Evolutionary conservation across 2,113 vertebrate genomes (phyloP).

Genomic region (Tyto alba): DNA sequence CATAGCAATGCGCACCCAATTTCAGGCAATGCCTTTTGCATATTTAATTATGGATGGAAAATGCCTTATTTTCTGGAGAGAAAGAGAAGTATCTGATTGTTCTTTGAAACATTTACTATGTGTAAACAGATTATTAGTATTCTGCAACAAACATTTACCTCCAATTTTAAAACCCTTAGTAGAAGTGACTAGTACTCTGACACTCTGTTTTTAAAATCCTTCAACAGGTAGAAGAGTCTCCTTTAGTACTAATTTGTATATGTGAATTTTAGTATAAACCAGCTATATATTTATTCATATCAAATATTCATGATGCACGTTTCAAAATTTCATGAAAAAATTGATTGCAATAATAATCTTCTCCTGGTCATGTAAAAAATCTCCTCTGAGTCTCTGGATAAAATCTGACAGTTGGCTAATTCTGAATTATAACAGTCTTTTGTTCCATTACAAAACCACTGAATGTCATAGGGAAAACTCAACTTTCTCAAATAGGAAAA

Average conservation of each 20-base stretch:
- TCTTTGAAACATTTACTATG: not conserved
- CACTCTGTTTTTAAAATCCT: not conserved
- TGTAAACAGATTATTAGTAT: not conserved
- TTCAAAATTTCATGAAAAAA: not conserved
- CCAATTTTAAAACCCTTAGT: not conserved
- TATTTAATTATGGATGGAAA: not conserved
- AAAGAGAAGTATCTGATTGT: not conserved
- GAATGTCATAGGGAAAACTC: not conserved
- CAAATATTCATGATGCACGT: slow-evolving; percentile 33
- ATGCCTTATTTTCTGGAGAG: not conserved
- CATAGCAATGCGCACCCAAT: not conserved
- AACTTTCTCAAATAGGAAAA: not conserved
- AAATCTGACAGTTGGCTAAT: not conserved
- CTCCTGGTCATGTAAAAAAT: not conserved
- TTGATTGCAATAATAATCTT: not conserved
- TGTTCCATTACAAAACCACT: not conserved
- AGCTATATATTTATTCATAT: slow-evolving; percentile 16
- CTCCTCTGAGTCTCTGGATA: not conserved
- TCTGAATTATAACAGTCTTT: not conserved
- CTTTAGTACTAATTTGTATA: slow-evolving; percentile 13
- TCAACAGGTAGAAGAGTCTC: not conserved
- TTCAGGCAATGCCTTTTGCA: not conserved
- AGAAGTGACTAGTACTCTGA: not conserved
- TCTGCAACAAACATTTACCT: slow-evolving; percentile 20
- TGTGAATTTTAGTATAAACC: slow-evolving; percentile 8